A percentile compares a stretch with the other conserved stretches of the same genome.
Conservation (phyloP, 2,113 vertebrate genomes). For the Ciconia stormi region DNA sequence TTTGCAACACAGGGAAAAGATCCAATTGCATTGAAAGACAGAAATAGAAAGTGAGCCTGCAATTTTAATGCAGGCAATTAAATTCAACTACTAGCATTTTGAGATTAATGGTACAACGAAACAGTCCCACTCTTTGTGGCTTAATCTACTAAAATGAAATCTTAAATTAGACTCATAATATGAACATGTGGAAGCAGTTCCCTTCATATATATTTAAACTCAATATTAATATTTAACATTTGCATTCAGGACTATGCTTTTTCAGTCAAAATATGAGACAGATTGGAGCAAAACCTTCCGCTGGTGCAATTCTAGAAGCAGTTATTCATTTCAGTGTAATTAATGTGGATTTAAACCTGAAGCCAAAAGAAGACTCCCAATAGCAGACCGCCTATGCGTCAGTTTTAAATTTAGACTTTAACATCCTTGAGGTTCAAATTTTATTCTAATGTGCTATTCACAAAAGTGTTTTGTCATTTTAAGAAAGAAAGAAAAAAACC, state of each 20-base stretch:
- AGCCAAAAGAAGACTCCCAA: not conserved
- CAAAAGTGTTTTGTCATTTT: not conserved
- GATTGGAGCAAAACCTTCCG: not conserved
- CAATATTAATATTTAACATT: slow-evolving; percentile 42
- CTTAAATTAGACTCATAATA: not conserved
- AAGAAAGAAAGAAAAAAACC: not conserved
- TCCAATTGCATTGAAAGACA: not conserved
- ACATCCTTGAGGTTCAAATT: not conserved
- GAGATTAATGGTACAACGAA: not conserved
- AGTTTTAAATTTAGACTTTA: not conserved
- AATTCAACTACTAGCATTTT: not conserved
- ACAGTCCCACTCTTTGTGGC: not conserved
- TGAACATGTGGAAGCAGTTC: not conserved
- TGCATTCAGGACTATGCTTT: not conserved
- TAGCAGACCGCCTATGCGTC: not conserved
- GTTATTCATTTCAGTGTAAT: not conserved
- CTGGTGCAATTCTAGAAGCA: not conserved
- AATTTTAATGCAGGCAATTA: slow-evolving; percentile 30
- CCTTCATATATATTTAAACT: slow-evolving; percentile 36
- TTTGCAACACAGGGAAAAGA: not conserved
- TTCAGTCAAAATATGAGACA: slow-evolving; percentile 23
- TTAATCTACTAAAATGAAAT: slow-evolving; percentile 10
- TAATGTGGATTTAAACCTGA: not conserved
- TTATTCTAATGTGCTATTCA: not conserved
- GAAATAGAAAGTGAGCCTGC: slow-evolving; percentile 1